Percentiles rank a stretch among this genome's conserved stretches.
phyloP scores from a whole-genome alignment of 1,140 invertebrate species.

The Drosophila prosaltans region DNA sequence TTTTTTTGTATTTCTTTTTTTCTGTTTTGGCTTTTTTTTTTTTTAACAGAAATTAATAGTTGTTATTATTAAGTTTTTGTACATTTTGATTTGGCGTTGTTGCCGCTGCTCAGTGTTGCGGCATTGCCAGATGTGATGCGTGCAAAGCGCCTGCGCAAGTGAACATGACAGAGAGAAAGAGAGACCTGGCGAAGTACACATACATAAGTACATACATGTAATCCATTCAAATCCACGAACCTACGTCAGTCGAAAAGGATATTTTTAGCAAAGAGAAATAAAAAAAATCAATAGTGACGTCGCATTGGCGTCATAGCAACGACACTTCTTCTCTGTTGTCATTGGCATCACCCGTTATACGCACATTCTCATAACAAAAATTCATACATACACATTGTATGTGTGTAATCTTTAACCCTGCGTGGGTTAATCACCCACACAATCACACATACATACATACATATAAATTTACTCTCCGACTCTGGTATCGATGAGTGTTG shows the following conservation, averaged over 20 bases:
- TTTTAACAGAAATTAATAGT: slow-evolving; percentile 38
- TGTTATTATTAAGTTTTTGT: slow-evolving; percentile 17
- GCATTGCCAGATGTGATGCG: slow-evolving; percentile 56
- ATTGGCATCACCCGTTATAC: not conserved
- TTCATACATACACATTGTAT: too few relatives aligned
- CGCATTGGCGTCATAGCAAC: slow-evolving; percentile 24
- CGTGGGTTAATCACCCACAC: slow-evolving; percentile 14
- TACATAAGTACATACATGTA: too few relatives aligned
- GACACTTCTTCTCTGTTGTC: not conserved
- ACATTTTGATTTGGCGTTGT: slow-evolving; percentile 19
- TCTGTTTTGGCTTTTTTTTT: slow-evolving; percentile 34
- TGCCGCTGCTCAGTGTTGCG: slow-evolving; percentile 12
- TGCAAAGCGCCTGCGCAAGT: slow-evolving; percentile 46
- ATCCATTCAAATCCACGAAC: too few relatives aligned
- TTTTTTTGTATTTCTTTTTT: slow-evolving; percentile 27
- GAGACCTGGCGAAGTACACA: not conserved
- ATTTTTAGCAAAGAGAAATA: slow-evolving; percentile 24
- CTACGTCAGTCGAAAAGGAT: slow-evolving; percentile 39
- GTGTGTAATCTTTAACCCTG: not conserved
- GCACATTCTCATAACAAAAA: too few relatives aligned
- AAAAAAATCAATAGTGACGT: slow-evolving; percentile 55
- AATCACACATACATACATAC: not conserved
- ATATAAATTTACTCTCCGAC: not conserved
- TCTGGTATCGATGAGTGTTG: not conserved
- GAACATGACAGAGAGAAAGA: slow-evolving; percentile 23